Evolutionary conservation across 2,797 vertebrate species (phyloP).

Genomic region (Sebastolobus alascanus): DNA sequence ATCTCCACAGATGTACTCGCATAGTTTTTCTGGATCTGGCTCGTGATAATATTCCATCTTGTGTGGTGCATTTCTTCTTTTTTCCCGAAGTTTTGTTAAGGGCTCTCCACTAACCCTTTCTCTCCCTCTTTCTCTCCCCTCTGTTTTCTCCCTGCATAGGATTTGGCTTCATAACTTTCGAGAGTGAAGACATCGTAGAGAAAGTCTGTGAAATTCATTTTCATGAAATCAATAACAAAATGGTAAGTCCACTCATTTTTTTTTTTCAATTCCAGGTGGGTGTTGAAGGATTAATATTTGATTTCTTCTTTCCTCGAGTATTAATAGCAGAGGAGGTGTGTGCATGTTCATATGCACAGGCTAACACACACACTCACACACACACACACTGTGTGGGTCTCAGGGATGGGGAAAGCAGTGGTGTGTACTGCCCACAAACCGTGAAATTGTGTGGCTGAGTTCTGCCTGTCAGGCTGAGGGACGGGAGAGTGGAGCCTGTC

Average conservation of each 20-base stretch:
- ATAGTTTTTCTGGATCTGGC: constrained; percentile 68
- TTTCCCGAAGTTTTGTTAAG: constrained; percentile 67
- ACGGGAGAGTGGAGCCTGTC: constrained; percentile 79
- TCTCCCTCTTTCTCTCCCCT: constrained; percentile 41
- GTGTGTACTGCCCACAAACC: constrained; percentile 84
- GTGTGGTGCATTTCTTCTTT: constrained; percentile 64
- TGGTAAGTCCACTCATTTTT: constrained; percentile 91
- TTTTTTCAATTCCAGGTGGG: constrained; percentile 77
- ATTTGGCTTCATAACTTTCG: constrained; percentile 99
- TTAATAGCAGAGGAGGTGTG: constrained; percentile 70
- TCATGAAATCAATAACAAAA: constrained; percentile 99
- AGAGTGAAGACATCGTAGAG: constrained; percentile 99
- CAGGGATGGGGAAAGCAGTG: constrained; percentile 76
- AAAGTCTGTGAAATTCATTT: constrained; percentile 99
- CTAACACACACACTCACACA: constrained; percentile 40
- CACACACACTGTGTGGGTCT: constrained; percentile 59
- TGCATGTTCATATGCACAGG: constrained; percentile 58
- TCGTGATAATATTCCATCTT: constrained; percentile 68
- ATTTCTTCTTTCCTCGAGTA: constrained; percentile 80
- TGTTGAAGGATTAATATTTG: constrained; percentile 85
- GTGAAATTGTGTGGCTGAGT: constrained; percentile 87
- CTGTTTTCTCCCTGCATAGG: constrained; percentile 85
- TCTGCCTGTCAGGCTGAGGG: constrained; percentile 81
- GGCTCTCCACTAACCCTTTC: constrained; percentile 65
- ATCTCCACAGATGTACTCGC: constrained; percentile 69